These are phyloP conservation scores for Paracyclopina nana DNA, from an alignment of 1,140 invertebrate species.

Conservation along the genomic window DNA sequence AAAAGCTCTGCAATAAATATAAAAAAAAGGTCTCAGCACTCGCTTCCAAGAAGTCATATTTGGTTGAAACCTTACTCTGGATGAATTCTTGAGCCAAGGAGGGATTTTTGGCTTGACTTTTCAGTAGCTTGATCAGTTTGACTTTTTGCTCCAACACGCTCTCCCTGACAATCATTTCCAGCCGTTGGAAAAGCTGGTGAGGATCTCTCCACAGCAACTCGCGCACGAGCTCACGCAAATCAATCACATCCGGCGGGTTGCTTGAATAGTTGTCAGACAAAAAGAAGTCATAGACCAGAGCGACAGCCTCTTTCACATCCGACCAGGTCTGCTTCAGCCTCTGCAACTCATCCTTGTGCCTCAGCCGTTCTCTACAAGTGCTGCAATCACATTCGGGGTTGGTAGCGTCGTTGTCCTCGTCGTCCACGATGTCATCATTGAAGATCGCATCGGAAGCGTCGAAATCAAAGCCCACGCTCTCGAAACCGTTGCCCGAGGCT, in stretches of 20 bases:
- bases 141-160: conserved; percentile 40
- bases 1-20: conserved; percentile 31
- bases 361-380: too few relatives aligned
- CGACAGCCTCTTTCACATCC: background rate
- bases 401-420: too few relatives aligned
- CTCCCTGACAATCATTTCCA: conserved; percentile 38
- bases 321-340: background rate
- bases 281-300: background rate
- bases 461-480: background rate
- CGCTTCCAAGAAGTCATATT: background rate
- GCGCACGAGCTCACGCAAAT: background rate
- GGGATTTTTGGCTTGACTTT: conserved; percentile 28
- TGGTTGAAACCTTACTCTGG: conserved; percentile 26
- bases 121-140: conserved; percentile 32
- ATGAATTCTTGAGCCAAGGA: conserved; percentile 32
- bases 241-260: background rate
- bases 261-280: background rate
- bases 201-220: conserved; percentile 27
- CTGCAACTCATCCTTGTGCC: background rate
- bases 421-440: too few relatives aligned
- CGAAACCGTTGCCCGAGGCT: background rate
- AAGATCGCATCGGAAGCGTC: conserved; percentile 1
- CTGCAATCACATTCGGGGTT: too few relatives aligned
- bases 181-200: conserved; percentile 37
- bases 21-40: conserved; percentile 18